Percentiles rank a stretch among this genome's conserved stretches.
Conservation (phyloP, 2,797 vertebrate genomes). For the Cyprinella venusta region DNA sequence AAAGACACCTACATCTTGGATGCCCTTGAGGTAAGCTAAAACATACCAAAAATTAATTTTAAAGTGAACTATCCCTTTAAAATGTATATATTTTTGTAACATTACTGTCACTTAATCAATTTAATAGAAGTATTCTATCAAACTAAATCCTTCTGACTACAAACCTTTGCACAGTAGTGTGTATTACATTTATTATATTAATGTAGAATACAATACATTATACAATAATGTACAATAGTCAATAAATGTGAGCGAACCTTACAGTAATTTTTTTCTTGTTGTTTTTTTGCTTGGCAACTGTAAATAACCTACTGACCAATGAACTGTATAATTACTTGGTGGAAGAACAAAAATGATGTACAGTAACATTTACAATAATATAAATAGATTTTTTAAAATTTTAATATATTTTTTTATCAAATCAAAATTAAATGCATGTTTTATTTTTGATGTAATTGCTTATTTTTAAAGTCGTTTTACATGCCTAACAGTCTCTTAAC, state of each 20-base stretch:
- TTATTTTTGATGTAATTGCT: background rate
- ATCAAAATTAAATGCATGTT: background rate
- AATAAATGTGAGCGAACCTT: background rate
- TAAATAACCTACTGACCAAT: background rate
- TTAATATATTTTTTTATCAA: background rate
- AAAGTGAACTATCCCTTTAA: too few relatives aligned
- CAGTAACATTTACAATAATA: background rate
- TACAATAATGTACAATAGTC: background rate
- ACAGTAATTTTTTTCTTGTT: too few relatives aligned
- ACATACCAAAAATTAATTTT: too few relatives aligned
- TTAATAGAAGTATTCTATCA: background rate
- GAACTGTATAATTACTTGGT: background rate
- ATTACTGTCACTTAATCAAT: background rate
- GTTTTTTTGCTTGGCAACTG: background rate
- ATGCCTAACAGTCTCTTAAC: background rate
- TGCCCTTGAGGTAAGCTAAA: too few relatives aligned
- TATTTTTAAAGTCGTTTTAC: background rate
- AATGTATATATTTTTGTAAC: too few relatives aligned
- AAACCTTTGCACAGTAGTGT: background rate
- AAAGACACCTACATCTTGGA: too few relatives aligned
- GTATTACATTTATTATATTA: background rate
- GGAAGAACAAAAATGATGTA: background rate
- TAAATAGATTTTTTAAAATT: accelerated
- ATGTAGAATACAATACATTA: background rate
- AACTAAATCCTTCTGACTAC: background rate